Evolutionary conservation across 2,888 invertebrate genomes (phyloP), one percentile per base, ranked within the genome.

Genomic region (Lycia hirtaria): DNA sequence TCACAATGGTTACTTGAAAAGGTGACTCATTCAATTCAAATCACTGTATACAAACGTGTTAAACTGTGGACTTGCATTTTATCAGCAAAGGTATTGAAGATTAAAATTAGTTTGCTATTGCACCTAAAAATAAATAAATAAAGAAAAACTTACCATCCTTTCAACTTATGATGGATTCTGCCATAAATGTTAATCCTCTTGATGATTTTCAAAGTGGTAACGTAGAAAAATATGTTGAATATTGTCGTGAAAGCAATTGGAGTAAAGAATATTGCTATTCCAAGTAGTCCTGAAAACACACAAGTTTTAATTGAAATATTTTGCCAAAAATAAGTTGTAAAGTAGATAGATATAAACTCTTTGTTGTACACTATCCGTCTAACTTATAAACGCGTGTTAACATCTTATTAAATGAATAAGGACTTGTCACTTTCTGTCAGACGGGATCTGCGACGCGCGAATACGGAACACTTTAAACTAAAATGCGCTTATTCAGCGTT

Each of bases 131-230:
- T n/a, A n/a, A n/a, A n/a, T n/a, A 24, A 24, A 24, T 24, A 7
- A 24, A 7, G 24, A 3, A 24, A 24, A 38, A 75, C 86, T 75
- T 85, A 96, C 96, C 95, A 96, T 84, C 96, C 96, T 82, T 96
- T 96, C 61, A 97, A 91, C 86, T 97, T 97, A 73, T 97, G 96
- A 74, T 97, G 97, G 72, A 97, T 97, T 67, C 97, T 93, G 40
- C 97, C 97, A 79, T 97, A 97, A 3, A 96, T 95, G 74, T 95
- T 95, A 90, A 97, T 95, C 65, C 95, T 93, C 75, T 95, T 96
- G 54, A 97, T 96, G 20, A 96, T 94, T 81, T 95, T 95, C 22
- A 95, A 88, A 17, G 97, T 97, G 14, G 96, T 96, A 7, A 95
- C 93, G 74, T 96, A 96, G 76, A 97, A 97, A 80, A 96, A 96